phyloP scores from a whole-genome alignment of 2,888 invertebrate species.

The Amphimallon solstitiale region DNA sequence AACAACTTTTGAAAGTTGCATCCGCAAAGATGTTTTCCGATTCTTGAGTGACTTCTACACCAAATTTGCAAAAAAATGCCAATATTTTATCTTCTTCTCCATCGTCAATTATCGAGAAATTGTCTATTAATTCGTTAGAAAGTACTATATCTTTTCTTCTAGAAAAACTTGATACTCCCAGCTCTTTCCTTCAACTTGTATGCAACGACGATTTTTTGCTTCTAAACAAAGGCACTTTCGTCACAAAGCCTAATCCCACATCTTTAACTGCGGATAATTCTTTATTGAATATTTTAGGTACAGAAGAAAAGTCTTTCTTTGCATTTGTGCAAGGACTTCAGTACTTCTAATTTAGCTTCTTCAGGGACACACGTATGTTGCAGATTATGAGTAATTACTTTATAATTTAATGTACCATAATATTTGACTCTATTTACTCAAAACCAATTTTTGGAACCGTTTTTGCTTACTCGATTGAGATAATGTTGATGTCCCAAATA shows the following conservation, averaged over 20 bases:
- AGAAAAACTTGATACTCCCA: neutral
- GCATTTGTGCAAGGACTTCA: neutral
- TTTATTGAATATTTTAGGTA: neutral
- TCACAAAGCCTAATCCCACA: conserved; percentile 1
- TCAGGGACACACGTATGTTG: neutral
- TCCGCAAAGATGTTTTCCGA: conserved; percentile 1
- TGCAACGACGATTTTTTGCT: neutral
- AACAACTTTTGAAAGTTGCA: neutral
- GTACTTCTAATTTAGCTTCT: conserved; percentile 2
- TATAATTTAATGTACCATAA: neutral
- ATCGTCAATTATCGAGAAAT: conserved; percentile 1
- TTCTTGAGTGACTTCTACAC: conserved; percentile 10
- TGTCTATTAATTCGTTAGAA: neutral
- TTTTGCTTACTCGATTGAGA: too few species aligned
- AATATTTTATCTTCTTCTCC: neutral
- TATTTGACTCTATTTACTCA: neutral
- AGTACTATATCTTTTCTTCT: too few species aligned
- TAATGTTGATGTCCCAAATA: neutral
- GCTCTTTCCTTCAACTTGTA: neutral
- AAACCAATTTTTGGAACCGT: neutral
- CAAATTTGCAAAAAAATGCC: neutral
- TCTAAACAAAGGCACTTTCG: neutral
- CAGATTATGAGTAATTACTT: conserved; percentile 2
- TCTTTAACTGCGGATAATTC: neutral
- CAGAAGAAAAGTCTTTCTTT: neutral